Base-by-base conservation (phyloP, 1,140 invertebrate genomes). In the Lordiphosa clarofinis region DNA sequence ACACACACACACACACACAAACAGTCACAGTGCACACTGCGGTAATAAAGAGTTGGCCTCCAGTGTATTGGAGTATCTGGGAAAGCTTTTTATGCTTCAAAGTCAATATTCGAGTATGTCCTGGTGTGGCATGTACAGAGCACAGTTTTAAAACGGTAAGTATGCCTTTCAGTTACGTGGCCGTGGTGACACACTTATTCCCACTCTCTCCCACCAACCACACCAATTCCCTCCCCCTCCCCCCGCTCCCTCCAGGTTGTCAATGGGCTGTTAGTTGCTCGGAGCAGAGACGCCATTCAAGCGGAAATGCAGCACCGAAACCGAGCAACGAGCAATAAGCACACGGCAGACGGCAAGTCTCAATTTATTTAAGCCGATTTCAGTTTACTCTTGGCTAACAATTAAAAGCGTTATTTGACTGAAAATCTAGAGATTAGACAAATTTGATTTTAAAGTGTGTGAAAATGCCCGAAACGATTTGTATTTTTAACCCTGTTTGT, bases 41-140 rank as follows among this genome's bases (percentile, higher is more conserved):
- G 47, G 59, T 82, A 81, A 81, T 81, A 81, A 81, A 81, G 67
- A 57, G 62, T 58, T 43, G 56, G 63, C 59, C 72, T 62, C 67
- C 63, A 56, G 76, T 72, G 76, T 61, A 81, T 75, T 63, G 72
- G 67, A 68, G 56, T 76, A 81, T 82, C 76, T 75, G 79, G 72
- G 66, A 81, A 81, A 81, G 76, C 76, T 81, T 81, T 81, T 81
- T 82, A 82, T 81, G 72, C 72, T 65, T 81, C 76, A 81, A 81
- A 81, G 76, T 81, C 76, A 81, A 81, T 81, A 81, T 82, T 28
- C 24, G 24, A 75, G 64, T 52, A 35, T 35, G 21, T 53, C 9
- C 54, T 54, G 39, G 56, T 76, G 62, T 72, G 76, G 63, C 76
- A 71, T 72, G 67, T 72, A 68, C 67, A 59, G 74, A 66, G 74